These are phyloP conservation scores for Sarcophilus harrisii DNA, from an alignment of 2,797 vertebrate genomes.

Conservation along the genomic window DNA sequence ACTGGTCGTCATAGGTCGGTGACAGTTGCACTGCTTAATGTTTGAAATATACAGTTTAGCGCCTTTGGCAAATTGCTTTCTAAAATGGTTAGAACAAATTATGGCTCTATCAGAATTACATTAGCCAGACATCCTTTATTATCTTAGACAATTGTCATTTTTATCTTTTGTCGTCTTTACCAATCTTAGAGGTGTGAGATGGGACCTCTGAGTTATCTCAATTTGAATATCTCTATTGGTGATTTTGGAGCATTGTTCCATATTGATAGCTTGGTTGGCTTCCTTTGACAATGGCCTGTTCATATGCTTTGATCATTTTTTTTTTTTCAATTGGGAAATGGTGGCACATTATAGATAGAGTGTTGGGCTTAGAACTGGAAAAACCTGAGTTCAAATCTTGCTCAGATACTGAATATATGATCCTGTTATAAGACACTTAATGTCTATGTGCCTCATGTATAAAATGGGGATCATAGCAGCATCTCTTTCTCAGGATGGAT, in stretches of 20 bases:
- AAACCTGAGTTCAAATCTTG: neutral
- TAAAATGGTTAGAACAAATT: neutral
- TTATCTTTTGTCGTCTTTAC: neutral
- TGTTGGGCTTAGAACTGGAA: neutral
- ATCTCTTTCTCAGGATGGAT: neutral
- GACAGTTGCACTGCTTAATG: neutral
- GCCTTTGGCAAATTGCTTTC: neutral
- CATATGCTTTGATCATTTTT: neutral
- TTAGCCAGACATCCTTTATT: neutral
- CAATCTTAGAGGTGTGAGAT: neutral
- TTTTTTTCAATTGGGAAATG: neutral
- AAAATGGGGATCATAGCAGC: neutral
- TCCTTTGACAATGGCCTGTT: neutral
- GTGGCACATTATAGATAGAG: neutral
- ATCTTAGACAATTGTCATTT: neutral
- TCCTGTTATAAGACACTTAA: neutral
- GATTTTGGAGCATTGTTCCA: neutral
- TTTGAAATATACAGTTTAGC: neutral
- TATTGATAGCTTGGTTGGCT: neutral
- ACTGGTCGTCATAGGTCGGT: neutral
- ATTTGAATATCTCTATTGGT: neutral
- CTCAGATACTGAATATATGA: neutral
- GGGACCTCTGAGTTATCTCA: neutral
- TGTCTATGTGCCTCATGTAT: neutral
- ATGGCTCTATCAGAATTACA: neutral